Evolutionary conservation across 2,797 vertebrate genomes (phyloP).

Genomic region (Fistularia commersonii): DNA sequence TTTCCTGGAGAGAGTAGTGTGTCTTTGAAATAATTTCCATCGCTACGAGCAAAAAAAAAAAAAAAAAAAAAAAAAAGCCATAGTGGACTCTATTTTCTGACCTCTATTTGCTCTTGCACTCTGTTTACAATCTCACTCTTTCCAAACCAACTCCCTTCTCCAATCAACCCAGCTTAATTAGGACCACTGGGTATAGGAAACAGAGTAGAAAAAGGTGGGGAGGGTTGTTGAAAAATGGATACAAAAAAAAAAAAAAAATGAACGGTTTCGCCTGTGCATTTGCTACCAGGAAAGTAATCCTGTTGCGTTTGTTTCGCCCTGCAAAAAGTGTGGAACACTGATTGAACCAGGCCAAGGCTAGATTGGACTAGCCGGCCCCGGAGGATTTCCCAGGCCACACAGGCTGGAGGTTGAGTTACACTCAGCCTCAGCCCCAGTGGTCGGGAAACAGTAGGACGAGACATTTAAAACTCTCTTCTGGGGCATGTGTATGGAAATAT

Average conservation of each 20-base stretch:
- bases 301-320: conserved; percentile 55
- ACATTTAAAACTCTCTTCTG: conserved; percentile 47
- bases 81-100: conserved; percentile 43
- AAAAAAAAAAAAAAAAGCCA: conserved; percentile 42
- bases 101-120: conserved; percentile 50
- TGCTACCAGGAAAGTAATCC: conserved; percentile 47
- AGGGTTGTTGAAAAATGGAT: conserved; percentile 51
- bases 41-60: conserved; percentile 46
- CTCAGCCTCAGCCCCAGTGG: conserved; percentile 47
- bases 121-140: conserved; percentile 51
- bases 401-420: conserved; percentile 63
- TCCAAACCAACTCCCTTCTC: conserved; percentile 46
- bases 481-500: conserved; percentile 47
- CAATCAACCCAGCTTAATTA: conserved; percentile 67
- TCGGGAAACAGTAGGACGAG: conserved; percentile 56
- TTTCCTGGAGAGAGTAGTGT: conserved; percentile 48
- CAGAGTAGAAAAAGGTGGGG: conserved; percentile 35
- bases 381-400: conserved; percentile 64
- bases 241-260: conserved; percentile 32
- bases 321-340: conserved; percentile 62
- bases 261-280: conserved; percentile 31
- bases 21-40: conserved; percentile 53
- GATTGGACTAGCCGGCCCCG: conserved; percentile 62
- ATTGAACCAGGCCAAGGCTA: conserved; percentile 63
- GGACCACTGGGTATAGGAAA: conserved; percentile 40